Evolutionary conservation across 2,113 vertebrate species (phyloP).

Genomic region (Hippoglossus stenolepis): DNA sequence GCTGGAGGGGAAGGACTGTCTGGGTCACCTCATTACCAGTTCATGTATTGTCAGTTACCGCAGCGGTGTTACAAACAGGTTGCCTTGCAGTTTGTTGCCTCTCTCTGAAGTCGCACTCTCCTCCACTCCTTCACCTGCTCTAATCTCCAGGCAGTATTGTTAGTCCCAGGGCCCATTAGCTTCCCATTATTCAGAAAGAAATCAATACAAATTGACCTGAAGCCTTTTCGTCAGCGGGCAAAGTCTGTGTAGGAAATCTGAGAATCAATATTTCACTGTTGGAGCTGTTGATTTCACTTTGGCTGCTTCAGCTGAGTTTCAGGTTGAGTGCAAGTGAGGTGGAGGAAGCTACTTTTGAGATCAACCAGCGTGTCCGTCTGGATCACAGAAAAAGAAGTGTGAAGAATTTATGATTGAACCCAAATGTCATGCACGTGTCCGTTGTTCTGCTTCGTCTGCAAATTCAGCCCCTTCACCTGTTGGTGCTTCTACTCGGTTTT

Average conservation of each 20-base stretch:
- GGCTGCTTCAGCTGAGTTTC: background rate
- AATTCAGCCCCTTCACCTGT: conserved; percentile 7
- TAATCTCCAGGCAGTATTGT: no score
- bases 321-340: conserved; percentile 3
- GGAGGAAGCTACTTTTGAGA: conserved; percentile 22
- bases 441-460: conserved; percentile 15
- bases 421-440: conserved; percentile 19
- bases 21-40: conserved; percentile 33
- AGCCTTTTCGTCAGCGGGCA: background rate
- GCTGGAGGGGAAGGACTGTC: background rate
- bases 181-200: background rate
- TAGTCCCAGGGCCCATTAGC: no score
- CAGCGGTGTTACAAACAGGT: conserved; percentile 48
- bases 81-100: conserved; percentile 41
- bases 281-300: background rate
- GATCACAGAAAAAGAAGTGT: background rate
- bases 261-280: conserved; percentile 1
- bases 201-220: background rate
- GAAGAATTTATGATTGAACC: background rate
- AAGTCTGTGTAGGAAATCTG: background rate
- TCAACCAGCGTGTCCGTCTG: background rate
- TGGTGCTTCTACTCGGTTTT: conserved; percentile 39
- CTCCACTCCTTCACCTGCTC: no score
- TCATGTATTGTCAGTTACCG: conserved; percentile 54
- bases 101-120: conserved; percentile 19